phyloP scores from a whole-genome alignment of 2,888 invertebrate genomes.

The Leistus spinibarbis region DNA sequence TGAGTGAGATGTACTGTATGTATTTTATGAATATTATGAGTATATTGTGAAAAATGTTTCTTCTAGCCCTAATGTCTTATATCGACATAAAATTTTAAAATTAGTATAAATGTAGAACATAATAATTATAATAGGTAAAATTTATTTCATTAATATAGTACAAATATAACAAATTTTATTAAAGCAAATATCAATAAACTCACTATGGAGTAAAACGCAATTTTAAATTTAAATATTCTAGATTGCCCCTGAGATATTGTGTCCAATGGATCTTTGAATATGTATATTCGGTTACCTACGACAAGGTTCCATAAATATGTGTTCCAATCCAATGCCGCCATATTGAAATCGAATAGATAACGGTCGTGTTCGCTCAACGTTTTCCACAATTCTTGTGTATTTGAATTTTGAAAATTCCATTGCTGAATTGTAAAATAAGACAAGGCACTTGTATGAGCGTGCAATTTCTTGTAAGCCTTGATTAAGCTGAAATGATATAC shows the following conservation, averaged over 20 bases:
- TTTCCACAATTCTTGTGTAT: slow-evolving; percentile 64
- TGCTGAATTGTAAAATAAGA: slow-evolving; percentile 80
- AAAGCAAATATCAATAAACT: neutral
- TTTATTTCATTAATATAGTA: too few relatives aligned
- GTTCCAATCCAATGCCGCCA: slow-evolving; percentile 77
- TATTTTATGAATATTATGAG: too few relatives aligned
- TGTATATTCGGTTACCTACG: slow-evolving; percentile 74
- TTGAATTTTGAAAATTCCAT: slow-evolving; percentile 73
- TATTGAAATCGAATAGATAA: slow-evolving; percentile 73
- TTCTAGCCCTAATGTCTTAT: too few relatives aligned
- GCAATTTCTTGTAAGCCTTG: slow-evolving; percentile 75
- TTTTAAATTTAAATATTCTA: slow-evolving; percentile 53
- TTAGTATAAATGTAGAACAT: too few relatives aligned
- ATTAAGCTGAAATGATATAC: slow-evolving; percentile 67
- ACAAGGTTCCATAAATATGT: slow-evolving; percentile 71
- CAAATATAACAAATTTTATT: too few relatives aligned
- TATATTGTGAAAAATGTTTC: too few relatives aligned
- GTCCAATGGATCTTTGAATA: slow-evolving; percentile 79
- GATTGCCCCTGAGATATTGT: slow-evolving; percentile 73
- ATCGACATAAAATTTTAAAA: too few relatives aligned
- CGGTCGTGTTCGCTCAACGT: slow-evolving; percentile 65
- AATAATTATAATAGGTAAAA: too few relatives aligned
- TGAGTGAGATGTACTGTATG: too few relatives aligned
- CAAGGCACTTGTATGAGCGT: slow-evolving; percentile 72
- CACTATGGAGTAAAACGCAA: slow-evolving; percentile 48